These are phyloP conservation scores for Ametastegia equiseti DNA, from an alignment of 2,888 invertebrate species.

Conservation along the genomic window DNA sequence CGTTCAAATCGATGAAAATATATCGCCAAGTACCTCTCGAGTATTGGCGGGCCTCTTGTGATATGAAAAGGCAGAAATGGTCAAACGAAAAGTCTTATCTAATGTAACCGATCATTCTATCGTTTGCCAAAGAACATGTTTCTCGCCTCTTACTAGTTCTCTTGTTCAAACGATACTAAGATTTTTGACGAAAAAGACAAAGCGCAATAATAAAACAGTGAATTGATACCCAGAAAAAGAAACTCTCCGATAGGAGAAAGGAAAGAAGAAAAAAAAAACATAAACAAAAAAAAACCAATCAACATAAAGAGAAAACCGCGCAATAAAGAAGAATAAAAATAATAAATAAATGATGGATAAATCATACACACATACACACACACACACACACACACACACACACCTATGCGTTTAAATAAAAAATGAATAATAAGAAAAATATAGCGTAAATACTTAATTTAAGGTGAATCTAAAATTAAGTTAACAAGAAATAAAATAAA, in stretches of 20 bases:
- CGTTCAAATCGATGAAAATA: constrained; percentile 47
- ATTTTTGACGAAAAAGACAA: constrained; percentile 36
- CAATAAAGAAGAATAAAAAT: constrained; percentile 23
- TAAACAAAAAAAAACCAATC: too few relatives aligned
- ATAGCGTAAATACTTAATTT: constrained; percentile 29
- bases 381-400: constrained; percentile 23
- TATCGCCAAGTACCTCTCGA: constrained; percentile 41
- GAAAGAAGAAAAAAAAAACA: constrained; percentile 45
- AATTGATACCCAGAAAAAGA: constrained; percentile 39
- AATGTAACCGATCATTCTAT: constrained; percentile 24
- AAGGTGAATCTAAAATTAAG: constrained; percentile 40
- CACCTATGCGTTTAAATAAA: constrained; percentile 29
- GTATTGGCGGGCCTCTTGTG: constrained; percentile 49
- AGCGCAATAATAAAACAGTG: constrained; percentile 45
- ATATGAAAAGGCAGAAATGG: constrained; percentile 49
- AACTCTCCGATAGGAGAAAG: background rate
- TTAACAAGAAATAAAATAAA: constrained; percentile 1
- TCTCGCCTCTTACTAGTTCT: constrained; percentile 26
- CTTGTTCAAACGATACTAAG: constrained; percentile 38
- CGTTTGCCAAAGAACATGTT: constrained; percentile 40
- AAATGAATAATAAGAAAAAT: background rate
- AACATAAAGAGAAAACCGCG: constrained; percentile 41
- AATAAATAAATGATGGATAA: constrained; percentile 43
- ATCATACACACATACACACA: constrained; percentile 17
- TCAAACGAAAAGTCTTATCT: constrained; percentile 41